Conservation (phyloP, 2,113 vertebrate species). For the Gymnorhina tibicen region DNA sequence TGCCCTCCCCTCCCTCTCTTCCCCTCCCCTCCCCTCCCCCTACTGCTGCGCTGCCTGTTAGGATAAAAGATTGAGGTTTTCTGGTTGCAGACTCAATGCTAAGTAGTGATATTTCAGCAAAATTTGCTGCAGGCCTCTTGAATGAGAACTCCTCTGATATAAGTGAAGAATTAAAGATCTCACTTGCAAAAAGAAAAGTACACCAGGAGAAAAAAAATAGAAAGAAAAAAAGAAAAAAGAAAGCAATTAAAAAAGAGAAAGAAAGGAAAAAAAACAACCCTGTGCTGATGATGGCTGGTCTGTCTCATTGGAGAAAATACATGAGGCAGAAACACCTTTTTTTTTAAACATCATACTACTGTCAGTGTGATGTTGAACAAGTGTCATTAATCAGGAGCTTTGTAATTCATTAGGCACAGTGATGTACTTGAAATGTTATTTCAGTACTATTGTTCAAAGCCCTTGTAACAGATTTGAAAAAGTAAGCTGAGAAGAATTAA, state of each 20-base stretch:
- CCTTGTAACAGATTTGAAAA: slow-evolving; percentile 21
- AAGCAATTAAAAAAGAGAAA: background rate
- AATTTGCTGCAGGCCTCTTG: background rate
- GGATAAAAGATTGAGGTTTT: background rate
- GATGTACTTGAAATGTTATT: slow-evolving; percentile 65
- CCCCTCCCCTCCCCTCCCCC: background rate
- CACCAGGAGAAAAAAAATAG: background rate
- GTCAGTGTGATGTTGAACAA: slow-evolving; percentile 56
- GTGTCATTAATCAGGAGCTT: slow-evolving; percentile 56
- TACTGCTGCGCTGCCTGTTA: background rate
- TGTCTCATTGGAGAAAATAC: background rate
- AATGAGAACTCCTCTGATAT: background rate
- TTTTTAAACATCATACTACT: slow-evolving; percentile 24
- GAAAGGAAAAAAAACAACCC: background rate
- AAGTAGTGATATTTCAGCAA: background rate
- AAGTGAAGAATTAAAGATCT: background rate
- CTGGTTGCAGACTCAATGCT: background rate
- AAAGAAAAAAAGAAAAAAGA: background rate
- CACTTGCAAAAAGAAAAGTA: background rate
- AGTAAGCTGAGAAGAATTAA: background rate
- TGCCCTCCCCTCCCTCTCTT: background rate
- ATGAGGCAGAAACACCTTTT: background rate
- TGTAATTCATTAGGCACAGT: slow-evolving; percentile 59
- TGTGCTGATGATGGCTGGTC: background rate
- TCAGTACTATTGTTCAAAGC: slow-evolving; percentile 43